Evolutionary conservation across 2,888 invertebrate genomes (phyloP).

Genomic region (Nephrotoma guestfalica): DNA sequence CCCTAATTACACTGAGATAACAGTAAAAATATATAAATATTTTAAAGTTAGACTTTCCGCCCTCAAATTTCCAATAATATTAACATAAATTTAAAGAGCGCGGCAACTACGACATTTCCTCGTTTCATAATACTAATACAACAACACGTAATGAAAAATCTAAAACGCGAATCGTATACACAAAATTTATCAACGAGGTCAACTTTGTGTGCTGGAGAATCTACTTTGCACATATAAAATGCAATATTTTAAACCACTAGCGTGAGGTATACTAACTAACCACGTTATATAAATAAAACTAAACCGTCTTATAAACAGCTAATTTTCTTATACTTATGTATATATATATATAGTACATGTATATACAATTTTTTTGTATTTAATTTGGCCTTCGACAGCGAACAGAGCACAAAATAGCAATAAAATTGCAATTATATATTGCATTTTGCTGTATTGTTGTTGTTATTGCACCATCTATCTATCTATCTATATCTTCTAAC

Average conservation of each 20-base stretch:
- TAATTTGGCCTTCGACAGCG: not conserved
- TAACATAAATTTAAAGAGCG: not conserved
- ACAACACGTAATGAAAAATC: not conserved
- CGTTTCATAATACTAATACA: not conserved
- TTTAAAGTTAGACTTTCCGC: not conserved
- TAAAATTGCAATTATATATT: not conserved
- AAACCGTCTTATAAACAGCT: not conserved
- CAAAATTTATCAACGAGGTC: not conserved
- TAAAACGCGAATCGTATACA: not conserved
- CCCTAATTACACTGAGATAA: not conserved
- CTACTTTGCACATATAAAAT: not conserved
- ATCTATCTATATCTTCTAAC: not conserved
- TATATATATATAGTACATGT: not conserved
- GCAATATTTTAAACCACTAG: not conserved
- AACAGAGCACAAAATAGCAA: not conserved
- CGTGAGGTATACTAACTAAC: not conserved
- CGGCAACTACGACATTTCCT: not conserved
- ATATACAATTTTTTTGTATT: not conserved
- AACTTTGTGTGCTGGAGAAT: not conserved
- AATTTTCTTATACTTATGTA: not conserved
- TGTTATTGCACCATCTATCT: not conserved
- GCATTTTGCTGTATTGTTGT: not conserved
- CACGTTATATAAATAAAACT: not conserved
- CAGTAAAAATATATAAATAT: not conserved
- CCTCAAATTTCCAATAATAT: not conserved